Evolutionary conservation across 2,113 vertebrate species (phyloP).

Genomic region (Heteronetta atricapilla): DNA sequence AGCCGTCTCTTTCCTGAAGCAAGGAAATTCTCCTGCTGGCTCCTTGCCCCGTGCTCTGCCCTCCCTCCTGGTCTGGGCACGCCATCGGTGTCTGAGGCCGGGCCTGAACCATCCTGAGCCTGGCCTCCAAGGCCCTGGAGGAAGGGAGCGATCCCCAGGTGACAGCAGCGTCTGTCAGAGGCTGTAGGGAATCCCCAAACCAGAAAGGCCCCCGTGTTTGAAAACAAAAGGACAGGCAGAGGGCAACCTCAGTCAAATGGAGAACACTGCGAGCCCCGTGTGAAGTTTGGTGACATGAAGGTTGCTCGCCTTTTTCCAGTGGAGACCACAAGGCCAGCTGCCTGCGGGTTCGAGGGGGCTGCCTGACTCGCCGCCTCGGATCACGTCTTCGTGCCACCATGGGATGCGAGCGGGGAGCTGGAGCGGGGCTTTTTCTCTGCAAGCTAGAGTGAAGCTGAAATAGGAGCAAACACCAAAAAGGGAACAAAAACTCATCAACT

Average conservation of each 20-base stretch:
- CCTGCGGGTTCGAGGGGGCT: constrained; percentile 27
- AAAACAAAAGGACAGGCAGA: not conserved
- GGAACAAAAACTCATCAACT: constrained; percentile 59
- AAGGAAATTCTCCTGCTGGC: not conserved
- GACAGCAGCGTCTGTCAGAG: not conserved
- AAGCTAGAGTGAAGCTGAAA: not conserved
- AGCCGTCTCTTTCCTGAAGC: not conserved
- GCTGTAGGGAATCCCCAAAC: not conserved
- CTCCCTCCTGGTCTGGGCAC: rapidly evolving
- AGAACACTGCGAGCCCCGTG: not conserved
- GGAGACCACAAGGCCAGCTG: constrained; percentile 63
- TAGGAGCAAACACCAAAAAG: constrained; percentile 8
- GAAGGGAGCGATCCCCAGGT: not conserved
- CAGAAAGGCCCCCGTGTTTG: not conserved
- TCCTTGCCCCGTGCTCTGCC: not conserved
- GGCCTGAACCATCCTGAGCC: not conserved
- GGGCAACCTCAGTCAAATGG: constrained; percentile 23
- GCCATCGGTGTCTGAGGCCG: not conserved
- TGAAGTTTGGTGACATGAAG: not conserved
- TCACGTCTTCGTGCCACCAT: not conserved
- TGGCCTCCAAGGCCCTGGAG: not conserved
- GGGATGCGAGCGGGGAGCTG: not conserved
- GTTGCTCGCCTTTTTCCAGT: not conserved
- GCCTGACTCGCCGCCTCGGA: constrained; percentile 39
- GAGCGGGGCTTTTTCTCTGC: not conserved